These are phyloP conservation scores for Drosophila busckii DNA, from an alignment of 1,140 invertebrate genomes.

Conservation along the genomic window DNA sequence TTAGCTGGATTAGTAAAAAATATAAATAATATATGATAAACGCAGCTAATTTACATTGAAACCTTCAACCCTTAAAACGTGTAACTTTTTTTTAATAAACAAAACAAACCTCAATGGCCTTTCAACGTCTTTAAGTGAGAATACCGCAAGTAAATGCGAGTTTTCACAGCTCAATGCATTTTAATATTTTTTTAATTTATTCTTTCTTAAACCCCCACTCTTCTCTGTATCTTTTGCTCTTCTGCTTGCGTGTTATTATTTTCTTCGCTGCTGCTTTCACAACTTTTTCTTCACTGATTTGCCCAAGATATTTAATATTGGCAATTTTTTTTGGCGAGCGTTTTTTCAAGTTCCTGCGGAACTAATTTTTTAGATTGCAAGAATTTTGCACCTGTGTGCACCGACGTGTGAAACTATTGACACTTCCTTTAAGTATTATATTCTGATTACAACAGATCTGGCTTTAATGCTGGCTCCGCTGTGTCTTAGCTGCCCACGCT, in stretches of 20 bases:
- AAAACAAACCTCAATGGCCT: background rate
- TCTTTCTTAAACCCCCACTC: conserved; percentile 20
- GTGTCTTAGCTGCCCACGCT: conserved; percentile 88
- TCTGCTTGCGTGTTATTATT: conserved; percentile 26
- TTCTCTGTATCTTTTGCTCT: conserved; percentile 5
- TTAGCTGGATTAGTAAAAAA: conserved; percentile 4
- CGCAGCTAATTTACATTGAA: conserved; percentile 2
- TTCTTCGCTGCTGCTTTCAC: conserved; percentile 4
- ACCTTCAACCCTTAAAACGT: too few relatives aligned
- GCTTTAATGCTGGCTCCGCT: conserved; percentile 84
- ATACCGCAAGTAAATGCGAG: conserved; percentile 66
- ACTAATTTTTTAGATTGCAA: conserved; percentile 44
- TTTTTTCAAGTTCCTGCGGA: conserved; percentile 72
- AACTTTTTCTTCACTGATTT: conserved; percentile 52
- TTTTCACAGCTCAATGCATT: conserved; percentile 66
- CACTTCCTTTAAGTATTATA: conserved; percentile 38
- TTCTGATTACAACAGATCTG: conserved; percentile 5
- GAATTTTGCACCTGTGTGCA: conserved; percentile 45
- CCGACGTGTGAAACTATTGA: conserved; percentile 49
- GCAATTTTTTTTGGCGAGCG: conserved; percentile 2
- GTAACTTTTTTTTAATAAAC: too few relatives aligned
- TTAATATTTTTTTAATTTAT: conserved; percentile 64
- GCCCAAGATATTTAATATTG: conserved; percentile 57
- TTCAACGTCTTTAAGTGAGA: conserved; percentile 50
- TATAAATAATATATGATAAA: conserved; percentile 7